These are phyloP conservation scores for Dorcus hopei DNA, from an alignment of 2,888 invertebrate genomes.

Conservation along the genomic window DNA sequence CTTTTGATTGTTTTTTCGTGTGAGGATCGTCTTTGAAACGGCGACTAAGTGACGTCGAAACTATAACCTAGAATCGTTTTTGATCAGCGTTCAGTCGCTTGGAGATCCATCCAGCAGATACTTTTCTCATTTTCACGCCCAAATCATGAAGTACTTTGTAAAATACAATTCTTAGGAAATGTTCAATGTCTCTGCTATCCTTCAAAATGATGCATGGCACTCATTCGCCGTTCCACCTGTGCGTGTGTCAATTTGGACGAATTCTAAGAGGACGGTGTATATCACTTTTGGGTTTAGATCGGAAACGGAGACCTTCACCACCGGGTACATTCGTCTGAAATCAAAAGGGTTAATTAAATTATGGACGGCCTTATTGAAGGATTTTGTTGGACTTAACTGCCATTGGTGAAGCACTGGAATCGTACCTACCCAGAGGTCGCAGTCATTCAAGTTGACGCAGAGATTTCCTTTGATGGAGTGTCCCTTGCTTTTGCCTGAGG, in stretches of 20 bases:
- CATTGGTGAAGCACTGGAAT: slow-evolving; percentile 93
- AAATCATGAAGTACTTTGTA: too few species aligned
- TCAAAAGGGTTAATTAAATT: slow-evolving; percentile 6
- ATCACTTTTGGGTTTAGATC: slow-evolving; percentile 92
- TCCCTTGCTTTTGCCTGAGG: slow-evolving; percentile 52
- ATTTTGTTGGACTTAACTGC: slow-evolving; percentile 63
- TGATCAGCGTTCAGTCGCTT: too few species aligned
- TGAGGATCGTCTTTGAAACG: too few species aligned
- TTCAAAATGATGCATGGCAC: slow-evolving; percentile 56
- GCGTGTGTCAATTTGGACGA: slow-evolving; percentile 88
- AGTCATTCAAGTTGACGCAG: slow-evolving; percentile 78
- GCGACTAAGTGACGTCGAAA: too few species aligned
- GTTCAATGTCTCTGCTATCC: too few species aligned
- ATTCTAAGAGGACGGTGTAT: slow-evolving; percentile 91
- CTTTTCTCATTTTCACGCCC: too few species aligned
- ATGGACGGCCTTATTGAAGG: too few species aligned
- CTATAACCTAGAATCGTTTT: too few species aligned
- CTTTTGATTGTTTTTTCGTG: too few species aligned
- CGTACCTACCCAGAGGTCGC: slow-evolving; percentile 94
- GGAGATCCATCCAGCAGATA: too few species aligned
- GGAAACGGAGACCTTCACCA: slow-evolving; percentile 87
- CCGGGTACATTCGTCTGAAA: slow-evolving; percentile 95
- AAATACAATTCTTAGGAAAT: too few species aligned
- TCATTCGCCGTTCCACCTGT: slow-evolving; percentile 97
- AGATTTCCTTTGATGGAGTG: slow-evolving; percentile 61